Evolutionary conservation across 2,113 vertebrate species (phyloP).

Genomic region (Pteronura brasiliensis): DNA sequence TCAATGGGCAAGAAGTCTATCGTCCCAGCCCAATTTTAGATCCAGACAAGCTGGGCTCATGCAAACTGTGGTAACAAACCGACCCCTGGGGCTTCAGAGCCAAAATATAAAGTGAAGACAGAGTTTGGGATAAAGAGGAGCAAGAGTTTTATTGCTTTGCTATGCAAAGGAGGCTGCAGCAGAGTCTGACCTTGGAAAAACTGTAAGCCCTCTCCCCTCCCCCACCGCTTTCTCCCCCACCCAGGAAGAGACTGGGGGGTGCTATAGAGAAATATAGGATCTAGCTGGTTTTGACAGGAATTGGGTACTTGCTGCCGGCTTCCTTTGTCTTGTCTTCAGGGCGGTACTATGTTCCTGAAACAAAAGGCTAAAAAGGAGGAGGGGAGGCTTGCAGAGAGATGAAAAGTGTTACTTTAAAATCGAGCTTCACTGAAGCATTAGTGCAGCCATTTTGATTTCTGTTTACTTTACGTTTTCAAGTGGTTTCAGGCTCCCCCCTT

Average conservation of each 20-base stretch:
- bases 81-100: not conserved
- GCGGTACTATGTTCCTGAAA: not conserved
- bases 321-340: not conserved
- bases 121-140: not conserved
- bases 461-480: not conserved
- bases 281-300: not conserved
- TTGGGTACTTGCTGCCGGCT: not conserved
- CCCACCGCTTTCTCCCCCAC: rapidly evolving
- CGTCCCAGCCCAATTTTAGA: not conserved
- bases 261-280: not conserved
- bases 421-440: not conserved
- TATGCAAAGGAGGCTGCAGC: not conserved
- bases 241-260: not conserved
- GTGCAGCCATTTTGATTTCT: not conserved
- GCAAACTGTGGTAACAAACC: not conserved
- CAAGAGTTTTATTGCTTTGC: not conserved
- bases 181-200: not conserved
- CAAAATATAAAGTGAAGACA: not conserved
- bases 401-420: not conserved
- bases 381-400: not conserved
- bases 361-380: not conserved
- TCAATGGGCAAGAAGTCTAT: not conserved
- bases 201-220: not conserved
- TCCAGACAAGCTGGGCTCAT: not conserved
- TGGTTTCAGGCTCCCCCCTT: not conserved